Conservation (phyloP, 2,113 vertebrate species). For the Cryptomyrus ogoouensis region DNA sequence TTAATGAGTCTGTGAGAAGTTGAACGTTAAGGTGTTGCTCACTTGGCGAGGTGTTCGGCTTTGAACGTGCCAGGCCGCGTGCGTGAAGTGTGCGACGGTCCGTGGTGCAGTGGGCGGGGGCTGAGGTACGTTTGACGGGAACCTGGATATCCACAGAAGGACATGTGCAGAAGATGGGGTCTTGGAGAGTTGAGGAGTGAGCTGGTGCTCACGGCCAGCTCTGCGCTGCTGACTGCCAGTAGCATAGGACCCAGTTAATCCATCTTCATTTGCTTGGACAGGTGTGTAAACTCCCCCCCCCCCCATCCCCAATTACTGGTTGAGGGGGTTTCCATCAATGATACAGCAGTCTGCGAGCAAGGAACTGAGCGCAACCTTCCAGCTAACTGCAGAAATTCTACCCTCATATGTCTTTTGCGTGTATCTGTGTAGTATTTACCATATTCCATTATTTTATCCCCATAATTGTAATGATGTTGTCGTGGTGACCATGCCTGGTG, state of each 20-base stretch:
- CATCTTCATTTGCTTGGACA: slow-evolving; percentile 3
- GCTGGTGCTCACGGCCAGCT: not conserved
- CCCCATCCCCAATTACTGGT: not conserved
- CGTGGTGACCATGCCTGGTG: not conserved
- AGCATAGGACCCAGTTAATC: not conserved
- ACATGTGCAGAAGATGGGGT: not conserved
- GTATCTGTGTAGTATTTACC: not conserved
- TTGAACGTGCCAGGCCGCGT: not conserved
- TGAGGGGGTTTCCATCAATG: not conserved
- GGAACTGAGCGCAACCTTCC: not conserved
- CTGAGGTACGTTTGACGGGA: not conserved
- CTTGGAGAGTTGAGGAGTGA: not conserved
- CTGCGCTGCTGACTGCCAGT: not conserved
- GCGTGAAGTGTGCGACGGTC: not conserved
- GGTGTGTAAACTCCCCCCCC: not conserved
- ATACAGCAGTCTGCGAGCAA: not conserved
- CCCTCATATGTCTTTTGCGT: not conserved
- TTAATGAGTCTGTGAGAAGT: not conserved
- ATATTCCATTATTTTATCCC: not conserved
- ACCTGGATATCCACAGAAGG: not conserved
- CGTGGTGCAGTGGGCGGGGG: not conserved
- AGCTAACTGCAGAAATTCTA: not conserved
- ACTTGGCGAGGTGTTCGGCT: not conserved
- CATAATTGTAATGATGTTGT: too few species aligned
- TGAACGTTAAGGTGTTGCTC: not conserved